A percentile compares a stretch with the other conserved stretches of the same genome.
These are phyloP conservation scores for Ophion obscuratus DNA, from an alignment of 2,888 invertebrate species.

Conservation along the genomic window DNA sequence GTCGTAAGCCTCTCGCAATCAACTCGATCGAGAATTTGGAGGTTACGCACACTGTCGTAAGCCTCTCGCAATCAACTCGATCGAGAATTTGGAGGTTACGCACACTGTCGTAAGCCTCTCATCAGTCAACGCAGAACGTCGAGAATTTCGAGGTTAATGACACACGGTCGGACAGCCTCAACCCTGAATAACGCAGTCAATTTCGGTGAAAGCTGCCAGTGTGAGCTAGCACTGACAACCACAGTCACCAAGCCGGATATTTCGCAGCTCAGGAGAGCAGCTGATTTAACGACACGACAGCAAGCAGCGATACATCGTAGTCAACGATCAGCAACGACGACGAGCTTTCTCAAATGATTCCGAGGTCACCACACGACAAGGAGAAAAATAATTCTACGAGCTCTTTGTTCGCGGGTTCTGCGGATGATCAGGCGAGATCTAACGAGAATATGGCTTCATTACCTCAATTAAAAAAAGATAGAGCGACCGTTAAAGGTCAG, in stretches of 20 bases:
- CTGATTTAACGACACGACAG: conserved; percentile 1
- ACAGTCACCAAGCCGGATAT: conserved; percentile 19
- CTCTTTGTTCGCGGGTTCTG: background rate
- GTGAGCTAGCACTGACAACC: conserved; percentile 4
- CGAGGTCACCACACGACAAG: conserved; percentile 3
- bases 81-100: no score
- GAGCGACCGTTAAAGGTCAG: conserved; percentile 40
- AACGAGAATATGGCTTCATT: conserved; percentile 35
- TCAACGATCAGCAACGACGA: conserved; percentile 5
- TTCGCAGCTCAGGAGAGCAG: conserved; percentile 15
- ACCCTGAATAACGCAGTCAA: conserved; percentile 2
- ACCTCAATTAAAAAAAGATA: conserved; percentile 39
- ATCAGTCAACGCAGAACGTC: conserved; percentile 14
- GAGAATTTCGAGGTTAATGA: conserved; percentile 13
- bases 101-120: conserved; percentile 6
- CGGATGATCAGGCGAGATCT: conserved; percentile 4
- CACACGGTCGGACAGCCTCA: conserved; percentile 16
- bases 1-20: no score
- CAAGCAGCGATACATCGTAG: conserved; percentile 9
- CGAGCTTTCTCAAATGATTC: background rate
- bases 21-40: no score
- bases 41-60: no score
- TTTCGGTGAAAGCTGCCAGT: background rate
- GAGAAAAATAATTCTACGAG: background rate
- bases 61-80: no score